Evolutionary conservation across 1,140 invertebrate species (phyloP), one percentile per base, ranked within the genome.

Genomic region (Drosophila bocki): DNA sequence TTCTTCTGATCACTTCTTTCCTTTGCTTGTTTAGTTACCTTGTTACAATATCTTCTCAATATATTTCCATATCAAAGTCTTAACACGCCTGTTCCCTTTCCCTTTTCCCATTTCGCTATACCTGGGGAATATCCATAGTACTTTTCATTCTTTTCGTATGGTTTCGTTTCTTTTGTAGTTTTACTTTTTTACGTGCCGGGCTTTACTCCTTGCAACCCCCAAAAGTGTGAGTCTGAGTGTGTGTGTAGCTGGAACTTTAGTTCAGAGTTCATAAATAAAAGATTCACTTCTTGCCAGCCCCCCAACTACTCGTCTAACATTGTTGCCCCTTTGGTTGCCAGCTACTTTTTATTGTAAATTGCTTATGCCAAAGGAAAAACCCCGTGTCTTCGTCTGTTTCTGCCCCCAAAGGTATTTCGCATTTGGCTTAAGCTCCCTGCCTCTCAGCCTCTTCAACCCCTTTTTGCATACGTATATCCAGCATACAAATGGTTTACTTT

Each of bases 331-430:
- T 77, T 69, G 35, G 44, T 69, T 61, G 57, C 64, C 59, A 58
- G 84, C 84, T 64, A 83, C 84, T 88, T 88, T 87, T 88, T 90
- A 88, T 84, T 88, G 84, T 90, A 90, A 81, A 88, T 88, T 88
- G 81, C 85, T 90, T 88, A 85, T 88, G 85, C 77, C 84, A 80
- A 75, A 86, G 76, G 63, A 44, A 65, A 64, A 58, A 62, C 61
- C 44, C 71, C 62, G 65, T 84, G 77, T 80, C 67, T 79, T 29
- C 26, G 82, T 39, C 48, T 33, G 48, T 42, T 42, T 42, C 41
- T 42, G 41, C 39, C 42, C 85, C 75, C 75, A 74, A 85, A 90
- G 85, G 81, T 85, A 80, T 76, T 58, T 60, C 60, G 61, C 74
- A 67, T 45, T 77, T 61, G 57, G 54, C 79, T 61, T 71, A 68